These are phyloP conservation scores for Chunga burmeisteri DNA, from an alignment of 2,113 vertebrate genomes.

Conservation along the genomic window DNA sequence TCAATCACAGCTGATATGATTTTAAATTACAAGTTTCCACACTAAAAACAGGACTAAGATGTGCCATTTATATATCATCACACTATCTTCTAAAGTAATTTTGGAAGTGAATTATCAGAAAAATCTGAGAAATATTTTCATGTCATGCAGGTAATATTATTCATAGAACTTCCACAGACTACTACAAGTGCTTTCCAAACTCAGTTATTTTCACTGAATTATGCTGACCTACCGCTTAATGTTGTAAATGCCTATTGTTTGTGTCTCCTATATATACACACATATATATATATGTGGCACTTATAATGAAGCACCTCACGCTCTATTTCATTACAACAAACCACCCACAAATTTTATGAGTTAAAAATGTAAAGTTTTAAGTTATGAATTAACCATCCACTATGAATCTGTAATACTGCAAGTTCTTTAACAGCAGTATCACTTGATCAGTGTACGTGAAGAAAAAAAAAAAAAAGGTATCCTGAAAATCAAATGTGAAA, in stretches of 20 bases:
- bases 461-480: background rate
- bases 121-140: background rate
- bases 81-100: background rate
- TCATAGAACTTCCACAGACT: background rate
- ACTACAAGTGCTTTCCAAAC: background rate
- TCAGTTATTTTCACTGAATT: background rate
- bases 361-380: accelerated
- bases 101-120: background rate
- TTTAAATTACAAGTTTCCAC: background rate
- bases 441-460: background rate
- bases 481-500: background rate
- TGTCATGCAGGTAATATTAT: background rate
- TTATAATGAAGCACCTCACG: accelerated
- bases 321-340: background rate
- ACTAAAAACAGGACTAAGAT: background rate
- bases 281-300: accelerated
- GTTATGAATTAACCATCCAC: background rate
- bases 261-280: accelerated
- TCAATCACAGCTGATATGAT: background rate
- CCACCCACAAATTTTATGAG: background rate
- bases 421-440: background rate
- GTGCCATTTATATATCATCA: background rate
- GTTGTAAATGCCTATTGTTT: background rate
- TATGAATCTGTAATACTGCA: background rate
- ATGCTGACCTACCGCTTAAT: background rate